These are phyloP conservation scores for Cricetomys ansorgei DNA, from an alignment of 2,113 vertebrate species.

Conservation along the genomic window DNA sequence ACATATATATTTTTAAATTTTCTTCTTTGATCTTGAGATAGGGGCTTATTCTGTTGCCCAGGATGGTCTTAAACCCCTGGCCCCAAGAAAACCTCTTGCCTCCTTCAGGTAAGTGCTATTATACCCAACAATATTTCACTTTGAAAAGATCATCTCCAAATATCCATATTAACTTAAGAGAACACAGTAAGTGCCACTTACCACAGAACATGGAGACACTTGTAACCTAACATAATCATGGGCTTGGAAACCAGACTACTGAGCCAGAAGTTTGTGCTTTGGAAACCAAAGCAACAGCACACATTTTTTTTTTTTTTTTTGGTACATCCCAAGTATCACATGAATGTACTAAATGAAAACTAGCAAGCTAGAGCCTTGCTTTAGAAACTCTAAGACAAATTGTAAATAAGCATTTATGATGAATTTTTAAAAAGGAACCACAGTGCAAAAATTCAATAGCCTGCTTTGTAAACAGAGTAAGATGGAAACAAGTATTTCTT, in stretches of 20 bases:
- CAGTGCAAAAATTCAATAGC: background rate
- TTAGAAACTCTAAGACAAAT: background rate
- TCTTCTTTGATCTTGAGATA: background rate
- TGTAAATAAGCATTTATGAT: background rate
- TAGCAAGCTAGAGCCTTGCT: background rate
- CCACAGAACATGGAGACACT: background rate
- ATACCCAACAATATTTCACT: background rate
- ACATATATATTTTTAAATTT: background rate
- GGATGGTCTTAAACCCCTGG: background rate
- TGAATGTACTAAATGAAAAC: background rate
- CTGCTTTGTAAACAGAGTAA: background rate
- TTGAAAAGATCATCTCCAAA: slow-evolving; percentile 12
- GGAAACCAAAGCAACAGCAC: background rate
- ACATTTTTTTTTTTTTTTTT: background rate
- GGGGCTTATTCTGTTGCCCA: background rate
- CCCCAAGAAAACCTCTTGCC: background rate
- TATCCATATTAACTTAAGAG: background rate
- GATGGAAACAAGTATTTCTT: background rate
- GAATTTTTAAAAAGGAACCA: background rate
- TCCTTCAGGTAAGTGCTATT: background rate
- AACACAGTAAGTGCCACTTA: background rate
- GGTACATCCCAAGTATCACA: background rate
- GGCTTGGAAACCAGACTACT: background rate
- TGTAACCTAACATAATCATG: background rate
- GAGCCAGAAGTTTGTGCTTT: background rate